phyloP scores from a whole-genome alignment of 1,140 invertebrate genomes.

The Panagrolaimus sp. region DNA sequence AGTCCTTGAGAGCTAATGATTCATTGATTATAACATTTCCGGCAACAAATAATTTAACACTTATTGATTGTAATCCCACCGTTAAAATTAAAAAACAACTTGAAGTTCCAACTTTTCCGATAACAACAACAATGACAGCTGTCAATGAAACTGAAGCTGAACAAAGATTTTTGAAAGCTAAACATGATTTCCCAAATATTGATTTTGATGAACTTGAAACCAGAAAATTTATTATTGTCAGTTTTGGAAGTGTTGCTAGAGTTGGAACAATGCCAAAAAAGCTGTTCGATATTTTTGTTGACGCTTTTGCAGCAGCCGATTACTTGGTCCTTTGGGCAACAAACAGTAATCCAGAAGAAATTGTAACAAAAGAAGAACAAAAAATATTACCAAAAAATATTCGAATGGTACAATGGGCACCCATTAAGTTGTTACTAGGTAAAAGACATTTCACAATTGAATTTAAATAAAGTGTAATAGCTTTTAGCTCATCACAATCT shows the following conservation, averaged over 20 bases:
- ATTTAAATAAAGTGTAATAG: constrained; percentile 1
- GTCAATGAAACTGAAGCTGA: constrained; percentile 11
- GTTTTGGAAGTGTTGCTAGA: constrained; percentile 52
- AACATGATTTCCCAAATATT: constrained; percentile 31
- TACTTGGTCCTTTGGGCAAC: constrained; percentile 48
- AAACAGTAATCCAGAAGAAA: constrained; percentile 27
- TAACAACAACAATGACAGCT: neutral
- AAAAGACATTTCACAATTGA: neutral
- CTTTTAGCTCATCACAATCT: constrained; percentile 49
- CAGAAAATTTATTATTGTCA: constrained; percentile 42
- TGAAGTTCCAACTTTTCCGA: no score
- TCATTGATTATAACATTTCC: neutral
- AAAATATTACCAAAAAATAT: constrained; percentile 38
- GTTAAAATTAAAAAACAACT: neutral
- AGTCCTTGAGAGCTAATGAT: constrained; percentile 4
- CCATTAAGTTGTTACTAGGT: constrained; percentile 50
- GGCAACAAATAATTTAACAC: neutral
- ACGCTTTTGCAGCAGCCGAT: constrained; percentile 29
- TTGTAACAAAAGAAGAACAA: constrained; percentile 16
- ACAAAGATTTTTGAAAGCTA: constrained; percentile 22
- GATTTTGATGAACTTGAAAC: constrained; percentile 42
- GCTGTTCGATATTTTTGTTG: constrained; percentile 39
- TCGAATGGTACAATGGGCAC: constrained; percentile 40
- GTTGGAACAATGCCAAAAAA: constrained; percentile 41
- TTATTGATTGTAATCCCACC: constrained; percentile 6